These are phyloP conservation scores for Chiloscyllium plagiosum DNA, from an alignment of 2,113 vertebrate genomes.

Conservation along the genomic window DNA sequence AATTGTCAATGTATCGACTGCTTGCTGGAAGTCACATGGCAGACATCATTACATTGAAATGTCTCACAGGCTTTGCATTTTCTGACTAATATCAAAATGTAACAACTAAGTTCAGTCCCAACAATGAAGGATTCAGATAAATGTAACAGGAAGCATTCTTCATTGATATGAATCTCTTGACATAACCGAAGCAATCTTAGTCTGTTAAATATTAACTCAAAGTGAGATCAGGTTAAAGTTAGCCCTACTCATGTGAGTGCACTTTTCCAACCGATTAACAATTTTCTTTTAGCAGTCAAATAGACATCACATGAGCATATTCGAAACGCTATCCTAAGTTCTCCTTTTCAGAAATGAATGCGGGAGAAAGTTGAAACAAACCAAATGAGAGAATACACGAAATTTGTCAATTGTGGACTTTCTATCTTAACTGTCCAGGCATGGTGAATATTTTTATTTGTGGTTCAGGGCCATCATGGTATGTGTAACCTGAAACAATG, in stretches of 20 bases:
- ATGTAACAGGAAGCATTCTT: not conserved
- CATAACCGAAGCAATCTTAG: not conserved
- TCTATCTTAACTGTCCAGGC: not conserved
- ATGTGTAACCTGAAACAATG: not conserved
- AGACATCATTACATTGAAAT: not conserved
- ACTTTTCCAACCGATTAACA: conserved; percentile 21
- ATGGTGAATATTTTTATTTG: not conserved
- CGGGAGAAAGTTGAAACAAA: not conserved
- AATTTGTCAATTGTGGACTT: not conserved
- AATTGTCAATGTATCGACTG: conserved; percentile 26
- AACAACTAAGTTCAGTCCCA: conserved; percentile 4
- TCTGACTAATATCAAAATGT: not conserved
- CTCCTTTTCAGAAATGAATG: not conserved
- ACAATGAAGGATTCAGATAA: not conserved
- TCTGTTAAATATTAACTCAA: conserved; percentile 24
- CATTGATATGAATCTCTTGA: not conserved
- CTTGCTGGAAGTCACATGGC: conserved; percentile 23
- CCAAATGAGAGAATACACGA: not conserved
- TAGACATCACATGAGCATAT: not conserved
- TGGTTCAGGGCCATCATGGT: not conserved
- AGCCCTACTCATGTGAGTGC: not conserved
- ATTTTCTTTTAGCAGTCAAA: not conserved
- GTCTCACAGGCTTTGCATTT: not conserved
- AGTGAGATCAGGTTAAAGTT: not conserved
- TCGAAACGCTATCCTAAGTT: not conserved